phyloP scores from a whole-genome alignment of 2,888 invertebrate species.

The Linyphia triangularis region DNA sequence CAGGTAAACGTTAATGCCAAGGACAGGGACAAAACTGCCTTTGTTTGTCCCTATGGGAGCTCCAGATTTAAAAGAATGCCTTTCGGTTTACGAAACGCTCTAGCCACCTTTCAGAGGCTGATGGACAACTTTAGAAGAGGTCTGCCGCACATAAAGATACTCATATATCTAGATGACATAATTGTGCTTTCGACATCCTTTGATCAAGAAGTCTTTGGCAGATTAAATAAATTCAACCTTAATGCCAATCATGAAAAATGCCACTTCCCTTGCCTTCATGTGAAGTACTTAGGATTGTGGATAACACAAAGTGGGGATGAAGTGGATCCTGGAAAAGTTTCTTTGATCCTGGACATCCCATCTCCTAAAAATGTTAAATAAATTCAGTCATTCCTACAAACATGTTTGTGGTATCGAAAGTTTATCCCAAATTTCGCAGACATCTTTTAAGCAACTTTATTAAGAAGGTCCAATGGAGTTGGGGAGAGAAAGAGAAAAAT shows the following conservation, averaged over 20 bases:
- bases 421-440: conserved; percentile 1
- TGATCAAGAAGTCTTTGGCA: too few species aligned
- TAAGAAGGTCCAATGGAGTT: conserved; percentile 5
- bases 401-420: too few species aligned
- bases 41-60: conserved; percentile 22
- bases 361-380: neutral
- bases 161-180: too few species aligned
- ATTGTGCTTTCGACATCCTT: too few species aligned
- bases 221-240: too few species aligned
- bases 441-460: conserved; percentile 8
- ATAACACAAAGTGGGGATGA: too few species aligned
- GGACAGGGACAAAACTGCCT: conserved; percentile 28
- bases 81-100: conserved; percentile 4
- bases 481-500: neutral
- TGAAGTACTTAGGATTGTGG: conserved; percentile 14
- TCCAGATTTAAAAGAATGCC: conserved; percentile 11
- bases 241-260: conserved; percentile 27
- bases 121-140: neutral
- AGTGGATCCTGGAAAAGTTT: conserved; percentile 7
- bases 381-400: conserved; percentile 15
- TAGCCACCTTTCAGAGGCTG: neutral
- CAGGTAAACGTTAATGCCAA: neutral
- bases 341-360: neutral
- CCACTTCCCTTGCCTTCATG: neutral
- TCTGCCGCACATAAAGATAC: neutral